These are phyloP conservation scores for Etheostoma spectabile DNA, from an alignment of 2,113 vertebrate species.

Conservation along the genomic window DNA sequence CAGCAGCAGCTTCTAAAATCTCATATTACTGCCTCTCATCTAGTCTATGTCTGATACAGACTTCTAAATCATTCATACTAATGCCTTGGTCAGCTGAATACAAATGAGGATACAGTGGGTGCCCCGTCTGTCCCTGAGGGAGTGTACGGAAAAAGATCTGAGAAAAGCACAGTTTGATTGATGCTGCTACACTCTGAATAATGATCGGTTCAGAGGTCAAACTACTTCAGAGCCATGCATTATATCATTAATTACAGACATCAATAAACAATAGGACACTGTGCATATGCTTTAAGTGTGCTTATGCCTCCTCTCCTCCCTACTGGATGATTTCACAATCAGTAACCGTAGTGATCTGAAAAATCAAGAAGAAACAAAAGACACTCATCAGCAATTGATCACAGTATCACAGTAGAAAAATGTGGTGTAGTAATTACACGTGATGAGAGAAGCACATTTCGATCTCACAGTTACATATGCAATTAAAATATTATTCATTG, in stretches of 20 bases:
- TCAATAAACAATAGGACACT: conserved; percentile 92
- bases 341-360: conserved; percentile 58
- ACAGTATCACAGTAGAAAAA: conserved; percentile 56
- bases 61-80: conserved; percentile 81
- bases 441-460: conserved; percentile 82
- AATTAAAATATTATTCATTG: conserved; percentile 91
- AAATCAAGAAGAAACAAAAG: conserved; percentile 42
- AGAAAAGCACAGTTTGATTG: conserved; percentile 87
- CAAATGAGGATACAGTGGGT: conserved; percentile 83
- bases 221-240: conserved; percentile 92
- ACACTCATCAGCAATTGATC: conserved; percentile 63
- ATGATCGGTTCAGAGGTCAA: conserved; percentile 96
- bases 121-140: conserved; percentile 70
- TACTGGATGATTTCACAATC: conserved; percentile 67
- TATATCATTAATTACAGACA: conserved; percentile 99
- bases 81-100: conserved; percentile 82
- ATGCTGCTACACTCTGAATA: conserved; percentile 93
- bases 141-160: conserved; percentile 73
- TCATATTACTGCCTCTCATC: conserved; percentile 47
- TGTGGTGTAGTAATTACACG: conserved; percentile 84
- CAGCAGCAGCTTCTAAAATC: conserved; percentile 51
- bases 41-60: conserved; percentile 59
- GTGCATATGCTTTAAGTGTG: conserved; percentile 89
- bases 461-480: conserved; percentile 86
- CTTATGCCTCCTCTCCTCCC: conserved; percentile 82